Percentiles rank a stretch among this genome's conserved stretches.
These are phyloP conservation scores for Elymnias hypermnestra DNA, from an alignment of 1,140 invertebrate genomes.

Conservation along the genomic window DNA sequence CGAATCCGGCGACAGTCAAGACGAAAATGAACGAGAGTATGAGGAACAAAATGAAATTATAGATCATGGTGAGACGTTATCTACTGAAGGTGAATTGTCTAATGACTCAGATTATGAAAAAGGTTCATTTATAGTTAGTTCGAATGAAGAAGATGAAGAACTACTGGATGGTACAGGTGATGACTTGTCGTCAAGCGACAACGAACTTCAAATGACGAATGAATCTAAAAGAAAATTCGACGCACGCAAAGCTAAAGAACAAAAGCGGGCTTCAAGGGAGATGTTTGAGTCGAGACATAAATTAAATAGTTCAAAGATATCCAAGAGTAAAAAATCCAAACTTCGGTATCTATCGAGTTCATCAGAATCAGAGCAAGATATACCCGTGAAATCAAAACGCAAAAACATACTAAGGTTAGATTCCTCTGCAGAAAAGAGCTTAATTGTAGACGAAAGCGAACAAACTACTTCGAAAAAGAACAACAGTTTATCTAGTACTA, in stretches of 20 bases:
- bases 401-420: conserved; percentile 47
- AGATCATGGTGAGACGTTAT: conserved; percentile 59
- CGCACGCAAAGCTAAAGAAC: conserved; percentile 55
- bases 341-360: no score
- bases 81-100: conserved; percentile 50
- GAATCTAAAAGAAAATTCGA: conserved; percentile 69
- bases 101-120: conserved; percentile 64
- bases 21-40: conserved; percentile 51
- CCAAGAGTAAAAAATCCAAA: no score
- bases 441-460: conserved; percentile 11
- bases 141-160: conserved; percentile 59
- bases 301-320: conserved; percentile 39
- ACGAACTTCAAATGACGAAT: conserved; percentile 57
- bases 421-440: conserved; percentile 38
- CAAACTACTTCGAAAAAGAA: conserved; percentile 20
- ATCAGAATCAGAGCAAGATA: conserved; percentile 42
- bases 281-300: conserved; percentile 63
- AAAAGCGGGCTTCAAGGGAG: conserved; percentile 63
- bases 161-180: conserved; percentile 63
- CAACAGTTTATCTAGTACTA: conserved; percentile 28
- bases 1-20: conserved; percentile 62
- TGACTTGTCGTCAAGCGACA: conserved; percentile 60
- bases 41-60: conserved; percentile 53
- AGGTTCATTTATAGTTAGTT: conserved; percentile 64
- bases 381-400: conserved; percentile 21